Conservation (phyloP, 2,797 vertebrate genomes). For the Gambusia yucatana region DNA sequence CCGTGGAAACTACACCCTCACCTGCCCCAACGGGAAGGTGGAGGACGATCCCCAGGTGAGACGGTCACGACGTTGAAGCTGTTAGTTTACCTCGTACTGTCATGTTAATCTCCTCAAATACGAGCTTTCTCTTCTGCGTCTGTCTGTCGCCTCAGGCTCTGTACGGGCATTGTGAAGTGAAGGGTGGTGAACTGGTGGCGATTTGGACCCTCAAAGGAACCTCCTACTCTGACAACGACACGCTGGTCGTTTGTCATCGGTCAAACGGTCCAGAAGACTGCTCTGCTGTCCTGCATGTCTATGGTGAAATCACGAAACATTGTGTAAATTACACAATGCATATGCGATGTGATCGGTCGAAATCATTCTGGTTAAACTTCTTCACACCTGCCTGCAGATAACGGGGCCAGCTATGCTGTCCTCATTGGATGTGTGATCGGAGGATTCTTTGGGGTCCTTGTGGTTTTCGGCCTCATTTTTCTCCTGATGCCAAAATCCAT, state of each 20-base stretch:
- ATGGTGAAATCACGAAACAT: constrained; percentile 48
- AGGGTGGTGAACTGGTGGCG: constrained; percentile 40
- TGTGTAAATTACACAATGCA: background rate
- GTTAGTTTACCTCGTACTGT: background rate
- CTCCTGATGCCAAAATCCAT: constrained; percentile 47
- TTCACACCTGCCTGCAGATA: constrained; percentile 30
- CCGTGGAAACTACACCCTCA: constrained; percentile 56
- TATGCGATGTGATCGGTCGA: background rate
- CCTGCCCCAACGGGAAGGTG: constrained; percentile 42
- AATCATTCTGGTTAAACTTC: background rate
- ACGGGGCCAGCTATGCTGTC: background rate
- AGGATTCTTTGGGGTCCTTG: constrained; percentile 60
- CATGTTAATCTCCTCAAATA: background rate
- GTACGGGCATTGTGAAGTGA: constrained; percentile 51
- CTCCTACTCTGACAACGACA: constrained; percentile 53
- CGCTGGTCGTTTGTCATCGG: constrained; percentile 54
- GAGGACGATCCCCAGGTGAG: constrained; percentile 59
- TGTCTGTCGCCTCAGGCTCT: constrained; percentile 43
- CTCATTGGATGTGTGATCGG: constrained; percentile 65
- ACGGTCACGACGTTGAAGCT: background rate
- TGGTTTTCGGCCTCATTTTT: constrained; percentile 53
- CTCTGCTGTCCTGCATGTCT: constrained; percentile 51
- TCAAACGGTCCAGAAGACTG: background rate
- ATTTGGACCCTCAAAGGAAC: constrained; percentile 62
- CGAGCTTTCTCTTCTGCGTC: background rate